A percentile compares a stretch with the other conserved stretches of the same genome.
Evolutionary conservation across 2,113 vertebrate species (phyloP).

Genomic region (Mus spicilegus): DNA sequence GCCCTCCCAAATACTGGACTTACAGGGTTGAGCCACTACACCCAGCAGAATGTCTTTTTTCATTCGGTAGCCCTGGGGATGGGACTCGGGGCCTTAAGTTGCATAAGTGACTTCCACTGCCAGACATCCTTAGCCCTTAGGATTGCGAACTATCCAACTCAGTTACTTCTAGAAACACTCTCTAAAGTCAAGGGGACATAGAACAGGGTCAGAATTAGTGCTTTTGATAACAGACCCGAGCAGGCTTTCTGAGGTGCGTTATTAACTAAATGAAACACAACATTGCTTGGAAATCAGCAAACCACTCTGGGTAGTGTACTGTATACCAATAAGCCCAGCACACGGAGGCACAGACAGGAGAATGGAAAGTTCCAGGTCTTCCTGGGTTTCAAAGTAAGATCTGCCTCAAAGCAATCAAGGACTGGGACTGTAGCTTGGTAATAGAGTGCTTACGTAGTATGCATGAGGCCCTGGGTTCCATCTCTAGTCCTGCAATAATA

Average conservation of each 20-base stretch:
- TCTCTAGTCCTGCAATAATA: not conserved
- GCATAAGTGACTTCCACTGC: not conserved
- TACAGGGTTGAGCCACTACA: not conserved
- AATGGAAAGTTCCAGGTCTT: no score
- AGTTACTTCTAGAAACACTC: slow-evolving; percentile 27
- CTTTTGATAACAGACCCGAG: slow-evolving; percentile 8
- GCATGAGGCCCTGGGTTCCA: not conserved
- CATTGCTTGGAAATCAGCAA: slow-evolving; percentile 27
- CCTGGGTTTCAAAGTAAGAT: not conserved
- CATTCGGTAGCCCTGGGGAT: not conserved
- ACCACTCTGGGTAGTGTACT: no score
- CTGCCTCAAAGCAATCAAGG: not conserved
- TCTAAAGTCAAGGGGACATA: slow-evolving; percentile 29
- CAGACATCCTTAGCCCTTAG: not conserved
- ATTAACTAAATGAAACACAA: slow-evolving; percentile 29
- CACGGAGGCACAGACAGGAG: no score
- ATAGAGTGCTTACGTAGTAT: not conserved
- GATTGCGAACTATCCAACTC: slow-evolving; percentile 34
- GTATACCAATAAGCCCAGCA: not conserved
- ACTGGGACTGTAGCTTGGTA: not conserved
- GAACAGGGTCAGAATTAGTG: not conserved
- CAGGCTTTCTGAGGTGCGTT: not conserved
- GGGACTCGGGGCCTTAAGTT: not conserved
- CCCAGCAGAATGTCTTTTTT: not conserved
- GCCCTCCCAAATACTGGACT: not conserved